These are phyloP conservation scores for Sebastolobus altivelis DNA, from an alignment of 2,797 vertebrate species.

Conservation along the genomic window DNA sequence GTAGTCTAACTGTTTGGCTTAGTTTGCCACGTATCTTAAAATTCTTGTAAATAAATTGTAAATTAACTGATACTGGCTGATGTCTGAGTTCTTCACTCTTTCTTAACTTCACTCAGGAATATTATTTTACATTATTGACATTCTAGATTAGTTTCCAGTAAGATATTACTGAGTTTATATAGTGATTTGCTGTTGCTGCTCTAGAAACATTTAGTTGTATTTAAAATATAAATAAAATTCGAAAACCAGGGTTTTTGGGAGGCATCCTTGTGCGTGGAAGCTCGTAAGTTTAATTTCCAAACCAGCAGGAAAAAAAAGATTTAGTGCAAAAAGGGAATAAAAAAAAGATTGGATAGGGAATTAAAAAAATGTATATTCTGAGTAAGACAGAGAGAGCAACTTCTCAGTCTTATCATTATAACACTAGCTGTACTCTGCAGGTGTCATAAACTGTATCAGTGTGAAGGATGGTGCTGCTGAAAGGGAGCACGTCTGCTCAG, in stretches of 20 bases:
- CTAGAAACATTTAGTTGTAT: too few species aligned
- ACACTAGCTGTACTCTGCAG: not conserved
- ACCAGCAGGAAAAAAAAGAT: not conserved
- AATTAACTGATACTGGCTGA: too few species aligned
- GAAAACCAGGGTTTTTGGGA: not conserved
- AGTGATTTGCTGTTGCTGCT: too few species aligned
- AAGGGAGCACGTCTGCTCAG: not conserved
- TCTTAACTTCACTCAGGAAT: too few species aligned
- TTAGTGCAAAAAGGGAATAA: not conserved
- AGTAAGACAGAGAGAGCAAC: not conserved
- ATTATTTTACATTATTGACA: too few species aligned
- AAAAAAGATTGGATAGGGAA: not conserved
- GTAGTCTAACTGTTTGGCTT: too few species aligned
- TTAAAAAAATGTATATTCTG: not conserved
- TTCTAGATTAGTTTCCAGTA: too few species aligned
- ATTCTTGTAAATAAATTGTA: too few species aligned
- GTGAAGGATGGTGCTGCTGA: not conserved
- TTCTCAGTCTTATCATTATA: conserved; percentile 13
- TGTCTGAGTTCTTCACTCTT: too few species aligned
- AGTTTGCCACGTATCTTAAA: too few species aligned
- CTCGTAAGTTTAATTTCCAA: not conserved
- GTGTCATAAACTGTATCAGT: not conserved
- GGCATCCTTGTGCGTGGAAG: not conserved
- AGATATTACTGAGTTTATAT: too few species aligned
- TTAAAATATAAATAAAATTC: not conserved